Evolutionary conservation across 2,113 vertebrate genomes (phyloP).

Genomic region (Panthera leo): DNA sequence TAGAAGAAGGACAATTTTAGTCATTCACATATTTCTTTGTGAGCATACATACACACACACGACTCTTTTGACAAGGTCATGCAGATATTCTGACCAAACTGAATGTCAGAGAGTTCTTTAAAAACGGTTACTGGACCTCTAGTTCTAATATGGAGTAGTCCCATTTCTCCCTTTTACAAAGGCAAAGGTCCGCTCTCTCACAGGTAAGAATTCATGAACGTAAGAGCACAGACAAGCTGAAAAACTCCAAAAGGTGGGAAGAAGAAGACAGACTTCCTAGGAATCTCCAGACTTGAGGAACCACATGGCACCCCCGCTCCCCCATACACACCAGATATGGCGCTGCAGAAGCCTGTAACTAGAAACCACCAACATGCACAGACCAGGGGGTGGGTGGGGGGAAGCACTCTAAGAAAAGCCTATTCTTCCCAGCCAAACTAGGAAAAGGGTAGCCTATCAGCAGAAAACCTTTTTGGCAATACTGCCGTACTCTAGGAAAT

Average conservation of each 20-base stretch:
- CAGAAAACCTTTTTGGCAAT: background rate
- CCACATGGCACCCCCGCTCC: background rate
- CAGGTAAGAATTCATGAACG: background rate
- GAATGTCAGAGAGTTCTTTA: background rate
- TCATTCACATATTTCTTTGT: background rate
- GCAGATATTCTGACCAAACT: background rate
- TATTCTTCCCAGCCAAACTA: background rate
- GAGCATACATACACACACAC: background rate
- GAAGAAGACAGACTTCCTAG: background rate
- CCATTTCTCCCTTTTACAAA: background rate
- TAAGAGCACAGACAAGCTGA: background rate
- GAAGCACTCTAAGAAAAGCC: background rate
- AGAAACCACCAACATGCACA: background rate
- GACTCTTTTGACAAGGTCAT: background rate
- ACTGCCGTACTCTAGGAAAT: background rate
- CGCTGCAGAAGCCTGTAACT: background rate
- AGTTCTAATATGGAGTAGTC: background rate
- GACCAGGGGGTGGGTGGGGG: background rate
- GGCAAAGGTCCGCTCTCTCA: background rate
- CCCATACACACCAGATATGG: background rate
- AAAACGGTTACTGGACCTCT: background rate
- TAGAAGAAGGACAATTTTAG: background rate
- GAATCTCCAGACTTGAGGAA: background rate
- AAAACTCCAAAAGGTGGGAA: background rate
- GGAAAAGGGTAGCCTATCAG: background rate